A percentile compares a stretch with the other conserved stretches of the same genome.
phyloP scores from a whole-genome alignment of 1,140 invertebrate species.

The Drosophila mayri region DNA sequence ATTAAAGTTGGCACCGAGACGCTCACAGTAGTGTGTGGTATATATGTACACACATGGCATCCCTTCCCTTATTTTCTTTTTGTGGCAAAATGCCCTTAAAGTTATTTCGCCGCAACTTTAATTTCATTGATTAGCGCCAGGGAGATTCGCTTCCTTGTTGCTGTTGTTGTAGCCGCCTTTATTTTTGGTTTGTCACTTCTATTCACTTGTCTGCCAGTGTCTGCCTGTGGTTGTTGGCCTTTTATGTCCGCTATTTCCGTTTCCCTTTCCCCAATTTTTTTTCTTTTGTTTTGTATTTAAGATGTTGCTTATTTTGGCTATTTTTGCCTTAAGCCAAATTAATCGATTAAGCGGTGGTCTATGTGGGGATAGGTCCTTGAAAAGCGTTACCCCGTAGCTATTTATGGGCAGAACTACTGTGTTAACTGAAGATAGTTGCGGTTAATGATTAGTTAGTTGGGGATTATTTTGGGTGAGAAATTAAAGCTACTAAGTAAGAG shows the following conservation, averaged over 20 bases:
- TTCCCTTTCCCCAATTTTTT: slow-evolving; percentile 18
- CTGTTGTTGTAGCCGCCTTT: slow-evolving; percentile 47
- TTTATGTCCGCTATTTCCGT: slow-evolving; percentile 51
- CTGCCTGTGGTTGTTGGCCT: slow-evolving; percentile 36
- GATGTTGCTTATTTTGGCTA: slow-evolving; percentile 26
- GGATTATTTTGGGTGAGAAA: not conserved
- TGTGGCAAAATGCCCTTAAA: slow-evolving; percentile 53
- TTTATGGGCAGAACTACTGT: not conserved
- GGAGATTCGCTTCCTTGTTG: slow-evolving; percentile 53
- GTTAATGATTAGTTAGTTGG: not conserved
- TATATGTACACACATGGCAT: not conserved
- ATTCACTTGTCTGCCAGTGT: slow-evolving; percentile 33
- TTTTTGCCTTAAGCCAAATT: slow-evolving; percentile 36
- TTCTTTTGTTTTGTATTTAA: slow-evolving; percentile 51
- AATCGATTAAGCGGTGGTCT: slow-evolving; percentile 31
- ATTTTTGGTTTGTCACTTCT: slow-evolving; percentile 72
- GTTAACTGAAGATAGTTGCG: slow-evolving; percentile 14
- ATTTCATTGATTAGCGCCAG: slow-evolving; percentile 81
- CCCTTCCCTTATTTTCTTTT: not conserved
- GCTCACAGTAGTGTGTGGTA: slow-evolving; percentile 41
- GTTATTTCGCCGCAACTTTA: slow-evolving; percentile 61
- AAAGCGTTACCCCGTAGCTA: not conserved
- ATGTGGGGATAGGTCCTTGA: slow-evolving; percentile 31
- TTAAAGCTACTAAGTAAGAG: not conserved
- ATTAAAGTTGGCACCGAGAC: slow-evolving; percentile 78